Conservation (phyloP, 2,888 invertebrate species). For the Lordiphosa andalusiaca region DNA sequence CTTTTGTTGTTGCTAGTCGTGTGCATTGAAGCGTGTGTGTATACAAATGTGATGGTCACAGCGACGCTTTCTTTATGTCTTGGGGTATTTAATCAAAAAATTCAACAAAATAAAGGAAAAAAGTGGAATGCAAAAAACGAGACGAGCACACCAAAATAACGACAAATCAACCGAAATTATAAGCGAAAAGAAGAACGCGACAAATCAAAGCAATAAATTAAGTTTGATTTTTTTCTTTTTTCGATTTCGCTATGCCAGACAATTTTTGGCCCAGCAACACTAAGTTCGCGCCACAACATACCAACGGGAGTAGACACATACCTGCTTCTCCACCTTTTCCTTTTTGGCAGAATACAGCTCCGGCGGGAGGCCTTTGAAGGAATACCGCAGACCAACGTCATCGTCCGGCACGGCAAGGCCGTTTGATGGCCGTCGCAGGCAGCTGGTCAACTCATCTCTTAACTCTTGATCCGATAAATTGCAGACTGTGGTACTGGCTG, state of each 20-base stretch:
- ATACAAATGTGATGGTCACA: slow-evolving; percentile 55
- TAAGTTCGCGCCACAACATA: slow-evolving; percentile 31
- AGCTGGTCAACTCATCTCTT: slow-evolving; percentile 2
- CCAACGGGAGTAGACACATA: slow-evolving; percentile 39
- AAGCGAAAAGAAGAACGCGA: slow-evolving; percentile 67
- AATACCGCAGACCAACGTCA: slow-evolving; percentile 56
- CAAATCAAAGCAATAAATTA: slow-evolving; percentile 75
- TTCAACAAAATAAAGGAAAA: slow-evolving; percentile 35
- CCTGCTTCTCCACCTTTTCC: slow-evolving; percentile 76
- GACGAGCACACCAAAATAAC: slow-evolving; percentile 47
- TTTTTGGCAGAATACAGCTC: slow-evolving; percentile 73
- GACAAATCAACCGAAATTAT: slow-evolving; percentile 71
- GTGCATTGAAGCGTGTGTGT: slow-evolving; percentile 61
- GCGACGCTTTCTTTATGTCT: slow-evolving; percentile 65
- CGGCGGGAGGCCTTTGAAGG: slow-evolving; percentile 75
- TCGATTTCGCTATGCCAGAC: slow-evolving; percentile 31
- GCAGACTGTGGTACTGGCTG: slow-evolving; percentile 38
- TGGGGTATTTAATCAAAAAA: slow-evolving; percentile 44
- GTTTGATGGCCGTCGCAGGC: slow-evolving; percentile 11
- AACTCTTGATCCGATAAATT: slow-evolving; percentile 9
- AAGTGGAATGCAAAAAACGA: slow-evolving; percentile 37
- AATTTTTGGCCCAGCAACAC: slow-evolving; percentile 36
- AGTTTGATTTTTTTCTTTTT: slow-evolving; percentile 38
- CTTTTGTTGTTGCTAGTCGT: slow-evolving; percentile 23
- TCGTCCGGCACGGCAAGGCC: slow-evolving; percentile 30